These are phyloP conservation scores for Melanargia galathea DNA, from an alignment of 2,888 invertebrate genomes.

Conservation along the genomic window DNA sequence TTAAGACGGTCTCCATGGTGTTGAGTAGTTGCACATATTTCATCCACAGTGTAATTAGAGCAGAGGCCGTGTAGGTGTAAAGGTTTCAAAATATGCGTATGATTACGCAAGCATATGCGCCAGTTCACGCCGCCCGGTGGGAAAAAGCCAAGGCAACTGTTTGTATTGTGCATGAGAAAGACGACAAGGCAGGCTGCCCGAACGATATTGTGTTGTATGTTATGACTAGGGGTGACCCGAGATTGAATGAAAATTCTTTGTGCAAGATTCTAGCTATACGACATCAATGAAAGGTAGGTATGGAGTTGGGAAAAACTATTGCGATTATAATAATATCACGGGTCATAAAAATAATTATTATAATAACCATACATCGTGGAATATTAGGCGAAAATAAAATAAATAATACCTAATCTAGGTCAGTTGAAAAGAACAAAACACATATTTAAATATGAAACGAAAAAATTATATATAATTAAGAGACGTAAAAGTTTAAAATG, in stretches of 20 bases:
- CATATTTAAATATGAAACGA: too few species aligned
- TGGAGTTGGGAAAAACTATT: too few species aligned
- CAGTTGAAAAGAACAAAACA: too few species aligned
- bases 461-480: too few species aligned
- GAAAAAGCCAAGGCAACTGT: conserved; percentile 20
- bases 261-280: neutral
- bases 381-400: too few species aligned
- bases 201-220: conserved; percentile 13
- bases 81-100: conserved; percentile 23
- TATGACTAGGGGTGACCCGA: conserved; percentile 11
- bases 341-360: too few species aligned
- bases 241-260: neutral
- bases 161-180: conserved; percentile 25
- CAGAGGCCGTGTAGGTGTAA: conserved; percentile 1
- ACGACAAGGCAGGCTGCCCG: conserved; percentile 7
- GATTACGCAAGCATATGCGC: conserved; percentile 33
- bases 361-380: too few species aligned
- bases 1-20: too few species aligned
- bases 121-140: conserved; percentile 22
- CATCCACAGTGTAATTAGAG: conserved; percentile 1
- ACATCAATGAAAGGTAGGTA: too few species aligned
- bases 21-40: neutral
- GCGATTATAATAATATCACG: too few species aligned
- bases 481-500: too few species aligned
- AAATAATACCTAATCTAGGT: too few species aligned